A percentile compares a stretch with the other conserved stretches of the same genome.
Conservation (phyloP, 2,113 vertebrate genomes). For the Phylloscopus whistleri region DNA sequence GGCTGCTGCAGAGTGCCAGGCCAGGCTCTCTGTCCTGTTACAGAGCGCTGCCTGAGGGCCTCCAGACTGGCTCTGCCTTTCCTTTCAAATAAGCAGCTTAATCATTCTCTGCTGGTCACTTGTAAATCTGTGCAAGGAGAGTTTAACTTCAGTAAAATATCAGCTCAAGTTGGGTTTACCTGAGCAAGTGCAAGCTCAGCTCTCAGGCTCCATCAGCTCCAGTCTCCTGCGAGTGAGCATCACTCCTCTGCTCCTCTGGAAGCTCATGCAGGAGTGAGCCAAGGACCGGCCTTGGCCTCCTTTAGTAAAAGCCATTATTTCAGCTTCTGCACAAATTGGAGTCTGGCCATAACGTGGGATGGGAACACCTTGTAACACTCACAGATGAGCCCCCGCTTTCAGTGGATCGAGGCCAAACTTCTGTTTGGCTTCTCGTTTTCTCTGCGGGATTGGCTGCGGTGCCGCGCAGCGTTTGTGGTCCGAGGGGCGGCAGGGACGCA, state of each 20-base stretch:
- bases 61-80: not conserved
- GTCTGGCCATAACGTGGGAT: not conserved
- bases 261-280: not conserved
- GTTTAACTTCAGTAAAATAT: not conserved
- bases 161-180: not conserved
- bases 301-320: not conserved
- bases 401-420: not conserved
- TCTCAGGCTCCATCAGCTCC: not conserved
- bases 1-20: conserved; percentile 15
- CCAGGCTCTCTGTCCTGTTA: not conserved
- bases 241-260: not conserved
- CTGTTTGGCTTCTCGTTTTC: not conserved
- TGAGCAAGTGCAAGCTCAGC: not conserved
- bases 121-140: not conserved
- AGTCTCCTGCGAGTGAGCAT: fast-evolving
- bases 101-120: not conserved
- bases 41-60: not conserved
- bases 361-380: conserved; percentile 36
- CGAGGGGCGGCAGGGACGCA: fast-evolving
- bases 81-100: not conserved
- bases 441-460: fast-evolving
- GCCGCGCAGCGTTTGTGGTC: not conserved
- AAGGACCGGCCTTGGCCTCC: not conserved
- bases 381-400: conserved; percentile 4
- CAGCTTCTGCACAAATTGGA: conserved; percentile 7